Conservation (phyloP, 1,140 invertebrate genomes). For the Forficula auricularia region DNA sequence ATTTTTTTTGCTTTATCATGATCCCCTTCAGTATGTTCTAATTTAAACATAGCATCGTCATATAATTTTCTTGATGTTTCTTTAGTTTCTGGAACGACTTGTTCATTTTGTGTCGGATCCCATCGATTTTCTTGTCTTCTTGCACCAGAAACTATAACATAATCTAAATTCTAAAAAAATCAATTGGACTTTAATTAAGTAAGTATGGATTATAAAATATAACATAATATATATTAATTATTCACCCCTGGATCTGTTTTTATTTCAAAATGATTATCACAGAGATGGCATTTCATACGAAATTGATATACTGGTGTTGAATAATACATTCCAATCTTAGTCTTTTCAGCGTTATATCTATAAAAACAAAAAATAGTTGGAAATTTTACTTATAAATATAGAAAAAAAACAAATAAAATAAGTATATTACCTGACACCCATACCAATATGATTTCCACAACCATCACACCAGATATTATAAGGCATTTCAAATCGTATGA, state of each 20-base stretch:
- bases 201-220: neutral
- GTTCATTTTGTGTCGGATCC: conserved; percentile 93
- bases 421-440: conserved; percentile 65
- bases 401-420: too few relatives aligned
- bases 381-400: conserved; percentile 54
- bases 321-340: conserved; percentile 96
- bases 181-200: conserved; percentile 1
- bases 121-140: conserved; percentile 91
- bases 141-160: conserved; percentile 86
- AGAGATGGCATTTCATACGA: conserved; percentile 97
- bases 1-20: conserved; percentile 46
- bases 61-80: conserved; percentile 69
- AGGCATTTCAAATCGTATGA: conserved; percentile 99
- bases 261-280: conserved; percentile 95
- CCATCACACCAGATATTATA: conserved; percentile 99
- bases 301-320: conserved; percentile 96
- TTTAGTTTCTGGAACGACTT: conserved; percentile 79
- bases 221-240: conserved; percentile 4
- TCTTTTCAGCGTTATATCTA: conserved; percentile 96
- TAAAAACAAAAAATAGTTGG: conserved; percentile 11
- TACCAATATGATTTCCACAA: conserved; percentile 95
- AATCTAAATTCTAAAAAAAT: conserved; percentile 81
- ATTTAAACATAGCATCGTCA: conserved; percentile 89
- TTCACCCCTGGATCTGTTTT: conserved; percentile 92
- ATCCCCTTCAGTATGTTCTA: conserved; percentile 82